Evolutionary conservation across 2,797 vertebrate genomes (phyloP).

Genomic region (Acestrorhynchus altus): DNA sequence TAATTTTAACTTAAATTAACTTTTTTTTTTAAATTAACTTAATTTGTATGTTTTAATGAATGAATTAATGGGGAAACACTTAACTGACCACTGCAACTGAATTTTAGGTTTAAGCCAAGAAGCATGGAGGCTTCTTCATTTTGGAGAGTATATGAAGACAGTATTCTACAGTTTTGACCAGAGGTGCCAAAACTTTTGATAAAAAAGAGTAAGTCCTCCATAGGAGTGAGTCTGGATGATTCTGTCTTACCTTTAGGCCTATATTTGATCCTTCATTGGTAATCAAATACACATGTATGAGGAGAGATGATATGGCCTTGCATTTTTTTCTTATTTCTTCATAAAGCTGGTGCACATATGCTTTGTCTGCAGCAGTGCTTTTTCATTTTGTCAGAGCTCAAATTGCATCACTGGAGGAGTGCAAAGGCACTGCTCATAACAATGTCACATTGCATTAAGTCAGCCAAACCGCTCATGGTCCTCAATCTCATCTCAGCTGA

Average conservation of each 20-base stretch:
- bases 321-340: constrained; percentile 34
- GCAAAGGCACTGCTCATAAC: constrained; percentile 59
- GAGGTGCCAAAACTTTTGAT: too few species aligned
- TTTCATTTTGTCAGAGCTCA: constrained; percentile 50
- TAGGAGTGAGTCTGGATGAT: neutral
- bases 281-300: constrained; percentile 52
- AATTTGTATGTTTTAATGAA: too few species aligned
- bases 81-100: too few species aligned
- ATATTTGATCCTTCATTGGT: constrained; percentile 17
- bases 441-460: constrained; percentile 71
- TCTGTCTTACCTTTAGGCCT: constrained; percentile 26
- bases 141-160: neutral
- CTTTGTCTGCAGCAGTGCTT: constrained; percentile 29
- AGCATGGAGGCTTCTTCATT: neutral
- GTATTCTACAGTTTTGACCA: too few species aligned
- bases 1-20: too few species aligned
- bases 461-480: constrained; percentile 58
- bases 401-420: constrained; percentile 62
- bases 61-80: too few species aligned
- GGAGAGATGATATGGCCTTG: constrained; percentile 41
- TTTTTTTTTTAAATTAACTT: too few species aligned
- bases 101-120: too few species aligned
- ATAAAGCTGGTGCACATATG: constrained; percentile 27
- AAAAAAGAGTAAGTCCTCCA: too few species aligned
- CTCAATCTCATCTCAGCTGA: constrained; percentile 70